Evolutionary conservation across 1,140 invertebrate genomes (phyloP).

Genomic region (Mercenaria mercenaria): DNA sequence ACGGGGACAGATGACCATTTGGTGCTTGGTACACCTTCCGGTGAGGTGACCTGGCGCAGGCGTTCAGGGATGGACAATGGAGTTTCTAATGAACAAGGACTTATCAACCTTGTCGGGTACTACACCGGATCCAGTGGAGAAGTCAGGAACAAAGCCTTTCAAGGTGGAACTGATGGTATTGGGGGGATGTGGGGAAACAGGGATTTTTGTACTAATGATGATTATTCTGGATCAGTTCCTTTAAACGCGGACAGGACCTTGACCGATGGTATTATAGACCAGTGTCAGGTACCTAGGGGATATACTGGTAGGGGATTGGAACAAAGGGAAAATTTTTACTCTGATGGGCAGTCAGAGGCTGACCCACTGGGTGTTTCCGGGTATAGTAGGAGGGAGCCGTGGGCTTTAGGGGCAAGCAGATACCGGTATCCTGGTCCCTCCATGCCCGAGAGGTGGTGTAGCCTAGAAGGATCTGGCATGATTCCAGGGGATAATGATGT

Average conservation of each 20-base stretch:
- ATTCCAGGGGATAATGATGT: background rate
- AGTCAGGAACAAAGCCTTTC: background rate
- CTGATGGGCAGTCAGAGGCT: background rate
- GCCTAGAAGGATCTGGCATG: background rate
- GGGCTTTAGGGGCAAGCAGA: background rate
- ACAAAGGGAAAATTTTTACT: background rate
- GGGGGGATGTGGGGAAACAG: background rate
- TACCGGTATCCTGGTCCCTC: background rate
- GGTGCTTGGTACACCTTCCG: background rate
- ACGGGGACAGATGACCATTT: background rate
- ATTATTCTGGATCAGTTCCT: background rate
- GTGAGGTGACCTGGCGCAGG: background rate
- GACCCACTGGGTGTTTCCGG: background rate
- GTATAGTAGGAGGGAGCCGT: background rate
- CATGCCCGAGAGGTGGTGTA: background rate
- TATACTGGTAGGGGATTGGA: too few species aligned
- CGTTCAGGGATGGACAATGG: background rate
- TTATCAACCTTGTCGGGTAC: background rate
- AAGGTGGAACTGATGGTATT: background rate
- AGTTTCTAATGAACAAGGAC: background rate
- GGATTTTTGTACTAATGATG: background rate
- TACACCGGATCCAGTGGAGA: background rate
- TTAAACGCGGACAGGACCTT: background rate
- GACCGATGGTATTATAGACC: background rate
- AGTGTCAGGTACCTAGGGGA: background rate